Evolutionary conservation across 2,797 vertebrate species (phyloP), one percentile per base, ranked within the genome.

Genomic region (Fistularia tabacaria): DNA sequence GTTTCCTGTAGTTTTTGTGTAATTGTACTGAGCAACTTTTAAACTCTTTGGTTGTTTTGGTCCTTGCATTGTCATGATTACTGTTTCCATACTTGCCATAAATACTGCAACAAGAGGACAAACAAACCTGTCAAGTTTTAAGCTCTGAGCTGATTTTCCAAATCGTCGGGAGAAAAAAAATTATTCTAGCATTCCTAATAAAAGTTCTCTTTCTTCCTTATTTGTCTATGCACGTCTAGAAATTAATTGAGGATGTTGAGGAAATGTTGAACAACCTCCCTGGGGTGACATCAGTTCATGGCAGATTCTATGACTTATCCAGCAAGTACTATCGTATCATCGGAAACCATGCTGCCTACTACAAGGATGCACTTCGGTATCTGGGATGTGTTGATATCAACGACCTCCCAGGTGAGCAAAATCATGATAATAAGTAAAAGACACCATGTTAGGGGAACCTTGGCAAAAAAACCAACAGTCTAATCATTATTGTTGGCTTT

Each of bases 241-340:
- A 97, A 87, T 82, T 95, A 36, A 96, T 96, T 0, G 97, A 98
- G 65, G 95, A 95, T 7, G 94, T 97, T 0, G 97, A 98, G 59
- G 95, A 95, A 63, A 94, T 95, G 92, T 84, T 99, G 66, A 94
- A 89, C 54, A 93, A 86, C 53, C 86, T 98, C 36, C 92, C 95
- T 0, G 96, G 97, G 0, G 94, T 99, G 73, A 98, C 96, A 0
- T 96, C 96, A 0, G 95, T 98, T 47, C 97, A 99, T 51, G 97
- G 96, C 6, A 92, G 97, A 1, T 99, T 99, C 82, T 98, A 98
- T 0, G 96, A 99, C 59, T 93, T 99, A 40, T 98, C 96, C 59
- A 99, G 96, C 86, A 98, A 96, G 82, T 98, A 98, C 75, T 96
- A 98, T 51, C 96, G 98, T 83, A 97, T 98, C 0, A 91, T 96